Evolutionary conservation across 1,140 invertebrate genomes (phyloP).

Genomic region (Uloborus diversus): DNA sequence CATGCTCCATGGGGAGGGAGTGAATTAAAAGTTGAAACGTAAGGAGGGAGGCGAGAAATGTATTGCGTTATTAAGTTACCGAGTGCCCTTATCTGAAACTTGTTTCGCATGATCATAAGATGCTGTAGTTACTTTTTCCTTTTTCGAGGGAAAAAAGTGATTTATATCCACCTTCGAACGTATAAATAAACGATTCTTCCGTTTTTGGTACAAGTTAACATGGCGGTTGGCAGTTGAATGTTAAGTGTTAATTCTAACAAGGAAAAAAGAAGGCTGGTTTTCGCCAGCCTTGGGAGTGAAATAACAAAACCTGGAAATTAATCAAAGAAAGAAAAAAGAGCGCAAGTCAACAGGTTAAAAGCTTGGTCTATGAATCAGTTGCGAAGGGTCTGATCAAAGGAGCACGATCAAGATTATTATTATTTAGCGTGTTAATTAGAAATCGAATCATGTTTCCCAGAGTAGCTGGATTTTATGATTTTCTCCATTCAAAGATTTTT

Average conservation of each 20-base stretch:
- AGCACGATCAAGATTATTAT: constrained; percentile 33
- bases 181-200: constrained; percentile 35
- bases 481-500: too few relatives aligned
- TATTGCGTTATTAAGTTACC: constrained; percentile 51
- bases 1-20: neutral
- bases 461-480: neutral
- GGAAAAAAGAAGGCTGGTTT: neutral
- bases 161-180: constrained; percentile 31
- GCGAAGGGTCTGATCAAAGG: constrained; percentile 15
- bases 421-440: constrained; percentile 52
- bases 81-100: constrained; percentile 12
- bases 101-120: neutral
- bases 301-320: constrained; percentile 23
- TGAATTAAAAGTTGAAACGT: too few relatives aligned
- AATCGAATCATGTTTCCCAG: constrained; percentile 35
- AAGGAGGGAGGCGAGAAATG: neutral
- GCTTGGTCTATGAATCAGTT: constrained; percentile 30
- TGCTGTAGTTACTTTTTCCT: too few relatives aligned
- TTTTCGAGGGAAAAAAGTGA: constrained; percentile 14
- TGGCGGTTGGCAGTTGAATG: too few relatives aligned
- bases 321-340: constrained; percentile 7
- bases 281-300: neutral
- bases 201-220: neutral
- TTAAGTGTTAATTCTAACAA: neutral
- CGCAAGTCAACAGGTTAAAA: neutral